Evolutionary conservation across 2,113 vertebrate genomes (phyloP).

Genomic region (Stictonetta naevosa): DNA sequence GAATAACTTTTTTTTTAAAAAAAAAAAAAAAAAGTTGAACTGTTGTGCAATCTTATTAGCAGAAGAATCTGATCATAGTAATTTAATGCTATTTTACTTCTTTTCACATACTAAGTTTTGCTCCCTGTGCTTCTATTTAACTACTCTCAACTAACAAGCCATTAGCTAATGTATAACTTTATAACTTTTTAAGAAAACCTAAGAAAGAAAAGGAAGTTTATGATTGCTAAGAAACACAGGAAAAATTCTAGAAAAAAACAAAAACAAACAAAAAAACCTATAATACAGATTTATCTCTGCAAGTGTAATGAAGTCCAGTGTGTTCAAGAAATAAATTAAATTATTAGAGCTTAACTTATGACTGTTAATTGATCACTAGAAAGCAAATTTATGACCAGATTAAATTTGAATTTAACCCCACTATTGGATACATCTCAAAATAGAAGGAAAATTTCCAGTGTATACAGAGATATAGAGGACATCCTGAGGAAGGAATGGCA

Average conservation of each 20-base stretch:
- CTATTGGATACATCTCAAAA: background rate
- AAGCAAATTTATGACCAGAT: background rate
- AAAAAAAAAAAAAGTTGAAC: background rate
- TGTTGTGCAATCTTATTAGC: background rate
- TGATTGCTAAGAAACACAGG: background rate
- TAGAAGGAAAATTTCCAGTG: background rate
- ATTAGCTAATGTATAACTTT: background rate
- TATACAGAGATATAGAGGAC: background rate
- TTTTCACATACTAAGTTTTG: background rate
- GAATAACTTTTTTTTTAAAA: background rate
- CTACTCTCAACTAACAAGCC: background rate
- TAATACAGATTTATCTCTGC: background rate
- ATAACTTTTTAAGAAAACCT: background rate
- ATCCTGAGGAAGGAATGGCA: background rate
- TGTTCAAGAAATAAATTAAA: background rate
- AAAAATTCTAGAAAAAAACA: background rate
- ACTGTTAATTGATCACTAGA: background rate
- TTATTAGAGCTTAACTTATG: background rate
- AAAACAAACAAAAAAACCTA: too few species aligned
- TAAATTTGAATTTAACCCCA: background rate
- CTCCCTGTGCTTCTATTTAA: background rate
- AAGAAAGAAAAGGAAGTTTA: background rate
- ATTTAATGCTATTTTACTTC: background rate
- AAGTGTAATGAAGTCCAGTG: background rate
- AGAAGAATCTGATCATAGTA: background rate